Percentiles rank a stretch among this genome's conserved stretches.
Conservation (phyloP, 2,797 vertebrate species). For the Aphelocoma californica region DNA sequence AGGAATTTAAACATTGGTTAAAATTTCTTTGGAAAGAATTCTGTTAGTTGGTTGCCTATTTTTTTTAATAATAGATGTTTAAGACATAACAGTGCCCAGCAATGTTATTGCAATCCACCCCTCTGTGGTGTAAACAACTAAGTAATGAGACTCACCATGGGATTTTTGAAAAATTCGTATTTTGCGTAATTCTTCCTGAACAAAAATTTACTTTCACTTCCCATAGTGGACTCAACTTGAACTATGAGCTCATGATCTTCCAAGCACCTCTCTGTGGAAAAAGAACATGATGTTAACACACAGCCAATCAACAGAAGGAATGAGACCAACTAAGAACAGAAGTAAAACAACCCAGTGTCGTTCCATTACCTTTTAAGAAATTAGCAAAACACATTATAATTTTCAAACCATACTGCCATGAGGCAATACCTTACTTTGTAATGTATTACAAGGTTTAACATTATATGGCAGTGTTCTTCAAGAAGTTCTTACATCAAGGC, state of each 20-base stretch:
- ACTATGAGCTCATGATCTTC: constrained; percentile 95
- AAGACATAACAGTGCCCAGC: neutral
- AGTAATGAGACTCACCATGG: constrained; percentile 79
- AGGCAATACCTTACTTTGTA: neutral
- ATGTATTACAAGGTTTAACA: neutral
- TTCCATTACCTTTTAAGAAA: neutral
- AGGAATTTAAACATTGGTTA: neutral
- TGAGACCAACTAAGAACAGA: neutral
- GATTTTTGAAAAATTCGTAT: constrained; percentile 98
- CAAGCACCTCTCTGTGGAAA: constrained; percentile 86
- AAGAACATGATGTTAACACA: constrained; percentile 2
- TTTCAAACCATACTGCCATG: neutral
- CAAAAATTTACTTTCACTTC: constrained; percentile 91
- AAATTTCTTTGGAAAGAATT: neutral
- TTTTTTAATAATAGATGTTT: neutral
- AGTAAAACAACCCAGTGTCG: neutral
- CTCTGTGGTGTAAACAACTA: neutral
- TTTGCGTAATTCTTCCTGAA: constrained; percentile 99
- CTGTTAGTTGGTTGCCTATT: neutral
- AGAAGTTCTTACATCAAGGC: neutral
- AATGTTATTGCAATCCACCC: neutral
- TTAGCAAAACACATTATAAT: neutral
- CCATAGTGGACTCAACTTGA: constrained; percentile 91
- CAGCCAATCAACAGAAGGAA: neutral
- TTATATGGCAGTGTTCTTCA: neutral